Evolutionary conservation across 1,140 invertebrate genomes (phyloP), one percentile per base, ranked within the genome.

Genomic region (Scaptodrosophila lebanonensis): DNA sequence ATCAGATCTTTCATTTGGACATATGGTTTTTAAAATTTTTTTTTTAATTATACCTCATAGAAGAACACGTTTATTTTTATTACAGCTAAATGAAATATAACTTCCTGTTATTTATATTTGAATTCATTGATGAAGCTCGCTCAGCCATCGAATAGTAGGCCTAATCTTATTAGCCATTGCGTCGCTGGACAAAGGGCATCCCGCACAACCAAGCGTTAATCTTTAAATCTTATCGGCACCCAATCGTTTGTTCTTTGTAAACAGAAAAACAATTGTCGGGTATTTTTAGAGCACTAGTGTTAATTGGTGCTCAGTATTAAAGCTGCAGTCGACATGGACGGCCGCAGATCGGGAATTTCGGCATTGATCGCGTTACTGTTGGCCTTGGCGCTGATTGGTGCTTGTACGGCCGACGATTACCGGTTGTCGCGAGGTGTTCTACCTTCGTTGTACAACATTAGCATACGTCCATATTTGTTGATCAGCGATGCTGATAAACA

Each of bases 401-500:
- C 35, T 7, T 25, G 8, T 8, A 16, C 32, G 8, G 43, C 39
- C 27, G 39, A 16, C 8, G 36, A 69, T 9, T 86, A 83, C 39
- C 75, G 83, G 3, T 48, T 86, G 8, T 48, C 42, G 1, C 47
- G 22, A 1, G 40, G 29, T 13, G 54, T 85, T 0, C 4, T 53
- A 4, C 94, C 94, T 1, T 83, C 87, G 8, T 87, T 91, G 38
- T 95, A 95, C 68, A 88, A 88, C 12, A 77, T 95, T 16, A 86
- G 88, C n/a, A 88, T 95, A 1, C 87, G 88, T 9, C 89, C 91
- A 12, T 87, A 89, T 71, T 88, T 91, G 18, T 27, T 77, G 6
- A 84, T 89, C 8, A 86, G 76, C 3, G 82, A 85, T 39, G 86
- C 90, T 43, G 76, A 76, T 5, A 87, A 84, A 13, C 88, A 75